Base-by-base conservation (phyloP, 2,797 vertebrate genomes). In the Helicolenus hilgendorfi region DNA sequence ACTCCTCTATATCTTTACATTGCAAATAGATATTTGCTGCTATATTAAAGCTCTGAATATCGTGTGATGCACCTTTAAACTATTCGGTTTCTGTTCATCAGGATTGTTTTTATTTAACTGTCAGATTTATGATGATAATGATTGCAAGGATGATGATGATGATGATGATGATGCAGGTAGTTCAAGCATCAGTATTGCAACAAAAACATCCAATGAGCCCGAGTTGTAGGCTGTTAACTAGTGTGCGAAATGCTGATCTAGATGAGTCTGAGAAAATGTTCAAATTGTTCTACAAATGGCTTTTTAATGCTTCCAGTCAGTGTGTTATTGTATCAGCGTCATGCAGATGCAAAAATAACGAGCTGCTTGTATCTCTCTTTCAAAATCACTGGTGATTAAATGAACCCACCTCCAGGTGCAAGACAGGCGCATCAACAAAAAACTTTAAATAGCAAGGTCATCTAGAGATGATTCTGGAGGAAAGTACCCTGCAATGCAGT, bases 391-490 rank as follows among this genome's bases (percentile, higher is more conserved):
- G n/a, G 79, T 78, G 86, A 83, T 92, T 77, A 92, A 95, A 91
- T 88, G 69, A 92, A 89, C 79, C 63, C 71, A 86, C 83, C 82
- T 89, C 59, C 60, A 82, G 79, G 41, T 88, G 62, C 67, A 70
- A 91, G 91, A 92, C 89, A 79, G 72, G 74, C 55, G 67, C 79
- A 94, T 94, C 88, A 89, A 92, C 80, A 89, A 81, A 84, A 95
- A 92, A 93, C 91, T 92, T 95, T 92, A 93, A 94, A 94, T 88
- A 94, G 94, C 95, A 96, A 97, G 96, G 96, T 96, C 95, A 96
- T 94, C 86, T 89, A 3, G 78, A 95, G 94, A 96, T 87, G 93
- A 91, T 95, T 95, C 92, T 92, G 92, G 88, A 94, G 91, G 89
- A 93, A 95, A 92, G 90, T 85, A 93, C 84, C 92, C 90, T 85